Base-by-base conservation (phyloP, 2,113 vertebrate genomes). In the Gymnogyps californianus region DNA sequence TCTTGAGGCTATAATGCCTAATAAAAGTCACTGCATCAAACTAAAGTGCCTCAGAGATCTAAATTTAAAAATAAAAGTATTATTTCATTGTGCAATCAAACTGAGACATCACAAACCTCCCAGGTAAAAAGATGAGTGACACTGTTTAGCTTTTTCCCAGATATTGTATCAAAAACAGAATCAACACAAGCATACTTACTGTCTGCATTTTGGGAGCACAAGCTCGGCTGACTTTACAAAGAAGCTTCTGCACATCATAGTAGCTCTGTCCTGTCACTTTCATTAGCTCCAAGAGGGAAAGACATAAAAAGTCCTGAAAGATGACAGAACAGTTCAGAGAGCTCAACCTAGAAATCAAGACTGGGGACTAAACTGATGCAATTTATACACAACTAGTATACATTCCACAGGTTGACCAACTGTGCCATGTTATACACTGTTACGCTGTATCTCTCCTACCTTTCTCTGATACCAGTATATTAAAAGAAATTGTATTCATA, bases 191-290 rank as follows among this genome's bases (percentile, higher is more conserved):
- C 26, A 58, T 42, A 97, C 98, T 92, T 90, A 99, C 98, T 7
- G 98, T 98, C 93, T 98, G 97, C 98, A 99, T 98, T 92, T 79
- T 95, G 51, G 98, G 98, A 51, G 98, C 98, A 95, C 98, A 99
- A 55, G 98, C 98, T 89, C 34, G 95, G 87, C 98, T 99, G 84
- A 99, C 98, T 87, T 96, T 71, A 87, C 61, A 49, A 42, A 98
- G 91, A 96, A 99, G 97, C n/a, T 98, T 97, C 70, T 95, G 95
- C 44, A 98, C 98, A 84, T 97, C 96, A n/a, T 59, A 70, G 80
- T 98, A 98, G 96, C 95, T 98, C 94, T 98, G 98, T 44, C 98
- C 98, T 0, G 98, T 98, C 77, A 98, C 76, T 36, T 98, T 98
- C 98, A 98, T 98, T 28, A 99, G 96, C 54, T 98, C 98, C 97